Conservation (phyloP, 2,888 invertebrate species). For the Muscina levida region DNA sequence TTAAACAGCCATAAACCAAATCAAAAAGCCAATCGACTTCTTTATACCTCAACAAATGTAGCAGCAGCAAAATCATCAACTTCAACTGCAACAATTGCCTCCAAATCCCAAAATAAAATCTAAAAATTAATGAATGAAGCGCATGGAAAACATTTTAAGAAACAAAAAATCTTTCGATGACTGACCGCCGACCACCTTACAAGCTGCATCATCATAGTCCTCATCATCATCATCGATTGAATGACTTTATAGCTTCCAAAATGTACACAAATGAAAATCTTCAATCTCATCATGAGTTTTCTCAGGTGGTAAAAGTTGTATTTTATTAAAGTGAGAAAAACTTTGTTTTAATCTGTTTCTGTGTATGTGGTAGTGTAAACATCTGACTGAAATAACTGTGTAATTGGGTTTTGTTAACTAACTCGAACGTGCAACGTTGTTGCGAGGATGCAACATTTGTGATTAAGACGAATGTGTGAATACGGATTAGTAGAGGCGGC, state of each 20-base stretch:
- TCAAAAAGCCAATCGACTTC: neutral
- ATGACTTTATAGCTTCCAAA: constrained; percentile 17
- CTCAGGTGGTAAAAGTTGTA: constrained; percentile 42
- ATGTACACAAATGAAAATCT: too few species aligned
- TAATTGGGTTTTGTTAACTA: constrained; percentile 46
- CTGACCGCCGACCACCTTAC: constrained; percentile 46
- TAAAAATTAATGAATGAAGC: neutral
- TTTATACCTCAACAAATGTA: neutral
- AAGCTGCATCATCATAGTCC: too few species aligned
- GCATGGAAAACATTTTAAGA: constrained; percentile 15
- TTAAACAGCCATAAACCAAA: constrained; percentile 23
- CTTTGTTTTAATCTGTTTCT: constrained; percentile 8
- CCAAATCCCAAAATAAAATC: constrained; percentile 9
- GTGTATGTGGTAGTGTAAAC: neutral
- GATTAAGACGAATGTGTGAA: constrained; percentile 32
- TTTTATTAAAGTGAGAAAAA: constrained; percentile 47
- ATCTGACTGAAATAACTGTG: neutral
- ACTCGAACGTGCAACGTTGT: neutral
- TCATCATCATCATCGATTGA: neutral
- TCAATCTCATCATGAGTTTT: too few species aligned
- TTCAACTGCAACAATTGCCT: constrained; percentile 7
- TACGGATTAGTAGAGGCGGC: neutral
- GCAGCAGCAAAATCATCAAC: constrained; percentile 19
- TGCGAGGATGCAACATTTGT: constrained; percentile 19
- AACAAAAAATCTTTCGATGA: constrained; percentile 58